Evolutionary conservation across 64 coral and sea anemone genomes (phyloP).

Genomic region (Catalaphyllia jardinei): DNA sequence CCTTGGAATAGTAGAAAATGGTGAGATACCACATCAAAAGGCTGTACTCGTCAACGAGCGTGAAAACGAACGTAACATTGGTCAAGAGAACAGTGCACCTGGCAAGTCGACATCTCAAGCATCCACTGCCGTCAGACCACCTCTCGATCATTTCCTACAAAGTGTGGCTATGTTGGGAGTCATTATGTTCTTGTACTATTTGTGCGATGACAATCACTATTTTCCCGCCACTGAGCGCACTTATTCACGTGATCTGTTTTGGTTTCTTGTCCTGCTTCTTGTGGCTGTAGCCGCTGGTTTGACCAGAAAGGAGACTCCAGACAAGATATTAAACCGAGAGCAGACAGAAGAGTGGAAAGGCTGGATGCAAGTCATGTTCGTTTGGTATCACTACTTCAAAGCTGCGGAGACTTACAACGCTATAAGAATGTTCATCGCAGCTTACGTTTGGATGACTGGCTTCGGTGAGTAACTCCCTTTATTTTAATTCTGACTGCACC

Average conservation of each 20-base stretch:
- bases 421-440: slow-evolving; percentile 82
- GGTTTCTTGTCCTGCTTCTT: slow-evolving; percentile 68
- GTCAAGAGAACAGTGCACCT: background rate
- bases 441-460: slow-evolving; percentile 95
- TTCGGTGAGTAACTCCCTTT: slow-evolving; percentile 66
- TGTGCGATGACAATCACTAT: slow-evolving; percentile 83
- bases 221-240: slow-evolving; percentile 73
- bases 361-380: slow-evolving; percentile 90
- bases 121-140: background rate
- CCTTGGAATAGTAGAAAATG: slow-evolving; percentile 15
- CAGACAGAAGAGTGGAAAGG: slow-evolving; percentile 97
- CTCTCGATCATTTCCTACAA: slow-evolving; percentile 57
- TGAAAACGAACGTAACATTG: background rate
- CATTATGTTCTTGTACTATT: slow-evolving; percentile 73
- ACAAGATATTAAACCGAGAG: slow-evolving; percentile 73
- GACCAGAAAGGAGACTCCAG: slow-evolving; percentile 45
- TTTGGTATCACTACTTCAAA: slow-evolving; percentile 94
- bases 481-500: background rate
- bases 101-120: background rate
- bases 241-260: slow-evolving; percentile 90
- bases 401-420: slow-evolving; percentile 89
- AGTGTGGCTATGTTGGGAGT: slow-evolving; percentile 59
- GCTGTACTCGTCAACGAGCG: background rate
- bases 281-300: slow-evolving; percentile 54
- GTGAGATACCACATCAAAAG: background rate